phyloP scores from a whole-genome alignment of 2,888 invertebrate species.

The Epinotia demarniana region DNA sequence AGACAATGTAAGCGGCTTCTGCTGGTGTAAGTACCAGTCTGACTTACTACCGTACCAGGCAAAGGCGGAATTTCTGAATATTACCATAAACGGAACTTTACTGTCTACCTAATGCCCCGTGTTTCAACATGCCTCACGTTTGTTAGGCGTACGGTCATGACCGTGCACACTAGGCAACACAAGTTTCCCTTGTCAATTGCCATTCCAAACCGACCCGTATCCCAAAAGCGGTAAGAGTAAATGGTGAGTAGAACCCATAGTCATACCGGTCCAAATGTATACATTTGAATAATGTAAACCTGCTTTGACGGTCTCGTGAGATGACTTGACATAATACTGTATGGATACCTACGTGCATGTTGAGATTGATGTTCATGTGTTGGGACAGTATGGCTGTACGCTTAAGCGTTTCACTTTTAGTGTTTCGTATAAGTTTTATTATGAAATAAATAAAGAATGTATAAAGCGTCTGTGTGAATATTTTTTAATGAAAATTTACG shows the following conservation, averaged over 20 bases:
- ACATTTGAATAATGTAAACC: constrained; percentile 82
- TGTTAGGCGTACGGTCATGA: constrained; percentile 68
- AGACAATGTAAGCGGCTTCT: constrained; percentile 15
- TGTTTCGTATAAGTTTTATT: not conserved
- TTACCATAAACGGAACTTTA: constrained; percentile 67
- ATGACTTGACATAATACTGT: constrained; percentile 80
- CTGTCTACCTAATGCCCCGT: constrained; percentile 66
- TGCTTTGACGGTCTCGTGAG: constrained; percentile 72
- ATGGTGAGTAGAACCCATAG: constrained; percentile 49
- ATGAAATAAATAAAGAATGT: too few species aligned
- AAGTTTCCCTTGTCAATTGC: constrained; percentile 41
- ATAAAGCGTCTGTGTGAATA: too few species aligned
- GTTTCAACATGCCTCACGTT: constrained; percentile 68
- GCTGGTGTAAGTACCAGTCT: constrained; percentile 19
- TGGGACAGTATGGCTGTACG: constrained; percentile 49
- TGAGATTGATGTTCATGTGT: constrained; percentile 60
- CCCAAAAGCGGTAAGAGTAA: constrained; percentile 33
- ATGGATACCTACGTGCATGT: constrained; percentile 57
- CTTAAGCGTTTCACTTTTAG: not conserved
- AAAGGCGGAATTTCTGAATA: constrained; percentile 54
- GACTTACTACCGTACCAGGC: constrained; percentile 45
- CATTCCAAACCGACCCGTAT: constrained; percentile 52
- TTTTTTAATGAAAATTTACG: too few species aligned
- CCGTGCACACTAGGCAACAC: constrained; percentile 51
- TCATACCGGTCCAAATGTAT: constrained; percentile 62